These are phyloP conservation scores for Andinoacara biseriatus DNA, from an alignment of 2,113 vertebrate species.

Conservation along the genomic window DNA sequence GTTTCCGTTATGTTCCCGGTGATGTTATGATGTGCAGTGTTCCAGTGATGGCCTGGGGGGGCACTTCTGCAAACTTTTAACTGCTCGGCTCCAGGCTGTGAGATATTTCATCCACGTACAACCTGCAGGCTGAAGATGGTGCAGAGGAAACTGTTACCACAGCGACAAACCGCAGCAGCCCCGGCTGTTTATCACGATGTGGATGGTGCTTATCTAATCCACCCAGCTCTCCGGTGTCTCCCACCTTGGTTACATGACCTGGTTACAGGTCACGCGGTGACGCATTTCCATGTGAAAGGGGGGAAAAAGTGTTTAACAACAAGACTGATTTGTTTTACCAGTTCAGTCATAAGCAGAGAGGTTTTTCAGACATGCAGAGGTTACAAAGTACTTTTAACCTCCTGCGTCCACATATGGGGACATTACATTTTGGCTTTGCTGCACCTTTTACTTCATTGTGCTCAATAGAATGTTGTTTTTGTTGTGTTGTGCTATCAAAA, in stretches of 20 bases:
- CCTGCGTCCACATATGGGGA: too few relatives aligned
- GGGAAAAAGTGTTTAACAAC: neutral
- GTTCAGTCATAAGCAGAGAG: too few relatives aligned
- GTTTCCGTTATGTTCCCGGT: conserved; percentile 39
- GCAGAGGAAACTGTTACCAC: conserved; percentile 29
- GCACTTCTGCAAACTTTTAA: conserved; percentile 24
- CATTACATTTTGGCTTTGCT: too few relatives aligned
- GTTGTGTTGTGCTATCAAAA: too few relatives aligned
- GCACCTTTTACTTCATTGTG: too few relatives aligned
- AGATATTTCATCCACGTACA: conserved; percentile 24
- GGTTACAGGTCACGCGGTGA: neutral
- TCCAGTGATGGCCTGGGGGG: neutral
- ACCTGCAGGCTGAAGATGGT: conserved; percentile 18
- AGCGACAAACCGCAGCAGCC: conserved; percentile 35
- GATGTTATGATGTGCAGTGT: conserved; percentile 31
- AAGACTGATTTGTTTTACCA: neutral
- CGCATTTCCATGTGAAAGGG: neutral
- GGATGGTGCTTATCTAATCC: conserved; percentile 39
- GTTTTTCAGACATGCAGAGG: neutral
- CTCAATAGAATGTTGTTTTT: too few relatives aligned
- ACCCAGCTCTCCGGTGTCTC: neutral
- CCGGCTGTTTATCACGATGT: conserved; percentile 27
- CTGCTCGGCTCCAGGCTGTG: conserved; percentile 14
- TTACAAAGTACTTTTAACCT: neutral
- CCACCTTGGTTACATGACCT: neutral